Evolutionary conservation across 2,888 invertebrate genomes (phyloP), one percentile per base, ranked within the genome.

Genomic region (Polymixis flavicincta): DNA sequence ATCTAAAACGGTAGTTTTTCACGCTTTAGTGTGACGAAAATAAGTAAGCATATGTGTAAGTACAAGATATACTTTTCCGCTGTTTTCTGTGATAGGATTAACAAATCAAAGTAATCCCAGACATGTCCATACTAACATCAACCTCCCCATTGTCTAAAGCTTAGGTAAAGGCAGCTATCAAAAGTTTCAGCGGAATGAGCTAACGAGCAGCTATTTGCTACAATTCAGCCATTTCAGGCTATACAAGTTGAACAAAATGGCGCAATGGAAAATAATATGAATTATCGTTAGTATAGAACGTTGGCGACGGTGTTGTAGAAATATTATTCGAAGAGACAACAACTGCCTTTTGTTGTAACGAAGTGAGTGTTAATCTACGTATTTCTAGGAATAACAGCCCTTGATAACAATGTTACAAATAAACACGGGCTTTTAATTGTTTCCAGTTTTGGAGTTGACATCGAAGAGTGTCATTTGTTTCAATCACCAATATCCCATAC

Each of bases 181-280:
- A 80, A 92, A 89, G 88, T 91, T 87, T 76, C 79, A 76, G 77
- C 76, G 86, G 87, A 85, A 89, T 85, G 84, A 89, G 85, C 88
- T 92, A 93, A 93, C 92, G 93, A 93, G 87, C 86, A 64, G 75
- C 85, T 90, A 91, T 92, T 92, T 90, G 87, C 90, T 87, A 86
- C 76, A 79, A 75, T 84, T 80, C 79, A 60, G 78, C n/a, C 59
- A 71, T 71, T 80, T 68, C 75, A 65, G 42, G 52, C 74, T 78
- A 82, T 72, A 68, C 78, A 78, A 71, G 71, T 82, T 73, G 74
- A 78, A 80, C 50, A 57, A 71, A 71, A 82, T 75, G 65, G 76
- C 57, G 72, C 65, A 68, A 78, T 73, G 75, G 83, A 84, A 84
- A 83, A 82, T 80, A 60, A 57, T 85, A 85, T 84, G 61, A 76